Evolutionary conservation across 2,113 vertebrate species (phyloP).

Genomic region (Nothocercus nigrocapillus): DNA sequence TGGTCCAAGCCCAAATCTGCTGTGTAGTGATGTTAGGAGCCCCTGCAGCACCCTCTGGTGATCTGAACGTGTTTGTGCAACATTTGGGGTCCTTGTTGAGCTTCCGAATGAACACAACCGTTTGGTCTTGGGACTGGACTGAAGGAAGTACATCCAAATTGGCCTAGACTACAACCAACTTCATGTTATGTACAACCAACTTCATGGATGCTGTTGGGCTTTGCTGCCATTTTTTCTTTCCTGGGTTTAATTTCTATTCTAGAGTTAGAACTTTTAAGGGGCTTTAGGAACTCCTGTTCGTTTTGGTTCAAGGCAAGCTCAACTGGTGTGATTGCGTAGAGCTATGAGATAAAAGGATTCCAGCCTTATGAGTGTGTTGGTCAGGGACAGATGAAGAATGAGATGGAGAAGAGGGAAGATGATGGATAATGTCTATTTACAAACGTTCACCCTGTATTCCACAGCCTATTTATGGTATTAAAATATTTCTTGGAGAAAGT

Average conservation of each 20-base stretch:
- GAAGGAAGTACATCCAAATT: accelerated
- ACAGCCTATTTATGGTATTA: background rate
- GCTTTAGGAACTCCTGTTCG: background rate
- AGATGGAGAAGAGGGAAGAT: slow-evolving; percentile 9
- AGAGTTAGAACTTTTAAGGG: background rate
- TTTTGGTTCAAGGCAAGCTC: background rate
- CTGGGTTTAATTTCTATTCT: background rate
- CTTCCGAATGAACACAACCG: accelerated
- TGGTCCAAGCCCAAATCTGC: background rate
- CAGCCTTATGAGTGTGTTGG: background rate
- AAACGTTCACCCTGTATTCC: background rate
- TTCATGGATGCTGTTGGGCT: background rate
- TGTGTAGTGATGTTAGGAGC: background rate
- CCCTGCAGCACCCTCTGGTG: slow-evolving; percentile 71
- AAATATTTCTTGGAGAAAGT: background rate
- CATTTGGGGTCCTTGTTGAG: background rate
- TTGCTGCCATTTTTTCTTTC: background rate
- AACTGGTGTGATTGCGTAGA: background rate
- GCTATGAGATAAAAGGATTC: background rate
- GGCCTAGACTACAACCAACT: background rate
- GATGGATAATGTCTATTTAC: background rate
- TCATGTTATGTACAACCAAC: background rate
- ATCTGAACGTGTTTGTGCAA: slow-evolving; percentile 34
- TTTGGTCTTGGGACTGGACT: background rate
- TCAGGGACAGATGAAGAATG: background rate